Percentiles rank a stretch among this genome's conserved stretches.
These are phyloP conservation scores for Cyrtonyx montezumae DNA, from an alignment of 2,113 vertebrate species.

Conservation along the genomic window DNA sequence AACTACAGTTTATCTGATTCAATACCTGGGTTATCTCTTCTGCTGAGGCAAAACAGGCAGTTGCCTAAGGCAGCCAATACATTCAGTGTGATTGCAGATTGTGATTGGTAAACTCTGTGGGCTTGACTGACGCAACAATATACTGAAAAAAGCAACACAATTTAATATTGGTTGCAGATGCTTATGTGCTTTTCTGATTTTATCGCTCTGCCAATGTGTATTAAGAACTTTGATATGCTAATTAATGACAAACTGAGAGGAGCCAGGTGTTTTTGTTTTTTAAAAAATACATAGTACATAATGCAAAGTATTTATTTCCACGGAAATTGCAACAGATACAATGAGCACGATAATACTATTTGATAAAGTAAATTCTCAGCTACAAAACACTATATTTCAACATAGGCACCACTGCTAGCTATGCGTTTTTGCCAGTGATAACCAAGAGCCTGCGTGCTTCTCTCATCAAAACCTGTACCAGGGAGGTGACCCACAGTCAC, in stretches of 20 bases:
- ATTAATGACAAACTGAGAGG: not conserved
- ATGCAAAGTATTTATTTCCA: not conserved
- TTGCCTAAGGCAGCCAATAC: constrained; percentile 43
- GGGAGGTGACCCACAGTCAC: too few relatives aligned
- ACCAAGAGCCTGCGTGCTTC: too few relatives aligned
- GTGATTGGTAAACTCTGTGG: constrained; percentile 22
- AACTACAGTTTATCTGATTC: constrained; percentile 33
- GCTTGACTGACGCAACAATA: not conserved
- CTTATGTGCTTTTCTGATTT: constrained; percentile 17
- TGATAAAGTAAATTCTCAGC: not conserved
- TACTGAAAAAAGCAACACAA: not conserved
- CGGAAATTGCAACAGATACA: not conserved
- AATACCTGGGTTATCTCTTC: constrained; percentile 14
- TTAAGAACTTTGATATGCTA: constrained; percentile 10
- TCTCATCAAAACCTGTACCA: too few relatives aligned
- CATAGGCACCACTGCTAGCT: not conserved
- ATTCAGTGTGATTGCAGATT: not conserved
- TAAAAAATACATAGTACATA: not conserved
- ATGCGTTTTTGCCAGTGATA: not conserved
- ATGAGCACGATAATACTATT: not conserved
- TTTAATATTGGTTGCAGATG: not conserved
- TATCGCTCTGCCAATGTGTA: not conserved
- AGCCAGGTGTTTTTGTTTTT: not conserved
- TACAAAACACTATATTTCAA: not conserved
- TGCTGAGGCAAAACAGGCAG: not conserved